Evolutionary conservation across 2,113 vertebrate species (phyloP).

Genomic region (Hyperopisus bebe): DNA sequence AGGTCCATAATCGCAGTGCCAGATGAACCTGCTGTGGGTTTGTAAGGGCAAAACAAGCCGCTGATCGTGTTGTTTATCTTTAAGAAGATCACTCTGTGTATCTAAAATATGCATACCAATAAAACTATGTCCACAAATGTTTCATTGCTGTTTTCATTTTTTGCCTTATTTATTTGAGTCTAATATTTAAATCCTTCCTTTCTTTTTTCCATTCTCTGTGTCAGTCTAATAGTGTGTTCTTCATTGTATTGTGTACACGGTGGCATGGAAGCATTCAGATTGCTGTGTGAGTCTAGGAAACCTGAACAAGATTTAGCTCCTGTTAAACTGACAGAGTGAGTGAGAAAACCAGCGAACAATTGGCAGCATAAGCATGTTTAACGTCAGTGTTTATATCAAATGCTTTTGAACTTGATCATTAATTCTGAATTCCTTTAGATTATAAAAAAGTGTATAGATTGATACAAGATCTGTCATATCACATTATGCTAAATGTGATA

Average conservation of each 20-base stretch:
- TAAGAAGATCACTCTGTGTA: neutral
- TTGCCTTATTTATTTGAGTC: neutral
- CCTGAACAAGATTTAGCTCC: neutral
- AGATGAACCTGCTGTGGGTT: neutral
- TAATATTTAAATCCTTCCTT: neutral
- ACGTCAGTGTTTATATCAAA: neutral
- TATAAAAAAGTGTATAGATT: neutral
- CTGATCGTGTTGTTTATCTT: neutral
- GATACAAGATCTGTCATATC: neutral
- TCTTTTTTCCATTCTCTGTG: constrained; percentile 7
- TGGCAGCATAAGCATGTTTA: neutral
- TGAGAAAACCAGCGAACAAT: constrained; percentile 1
- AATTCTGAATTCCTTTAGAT: constrained; percentile 6
- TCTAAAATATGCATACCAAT: neutral
- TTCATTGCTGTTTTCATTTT: neutral
- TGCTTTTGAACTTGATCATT: neutral
- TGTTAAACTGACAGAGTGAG: constrained; percentile 14
- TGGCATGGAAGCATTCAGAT: neutral
- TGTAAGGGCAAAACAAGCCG: neutral
- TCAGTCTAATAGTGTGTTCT: neutral
- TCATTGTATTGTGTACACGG: neutral
- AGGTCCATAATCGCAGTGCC: neutral
- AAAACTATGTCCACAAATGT: neutral
- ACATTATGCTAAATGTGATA: neutral
- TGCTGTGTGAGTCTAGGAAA: neutral